A percentile compares a stretch with the other conserved stretches of the same genome.
Conservation (phyloP, 2,797 vertebrate genomes). For the Pogoniulus pusillus region DNA sequence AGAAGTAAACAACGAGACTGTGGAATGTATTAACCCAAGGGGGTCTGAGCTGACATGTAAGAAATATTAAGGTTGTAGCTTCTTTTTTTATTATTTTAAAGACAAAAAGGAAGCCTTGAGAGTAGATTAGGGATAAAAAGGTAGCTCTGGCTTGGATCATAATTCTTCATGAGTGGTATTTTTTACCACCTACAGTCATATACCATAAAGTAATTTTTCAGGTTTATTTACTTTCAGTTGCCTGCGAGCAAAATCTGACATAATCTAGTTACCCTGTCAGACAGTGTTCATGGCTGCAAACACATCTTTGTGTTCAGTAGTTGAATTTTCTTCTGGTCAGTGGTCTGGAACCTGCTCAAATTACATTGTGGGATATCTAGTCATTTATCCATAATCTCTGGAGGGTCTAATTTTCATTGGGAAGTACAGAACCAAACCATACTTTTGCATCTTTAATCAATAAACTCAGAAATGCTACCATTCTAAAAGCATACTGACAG, state of each 20-base stretch:
- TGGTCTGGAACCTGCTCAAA: slow-evolving; percentile 53
- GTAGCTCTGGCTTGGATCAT: slow-evolving; percentile 41
- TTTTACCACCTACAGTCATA: slow-evolving; percentile 57
- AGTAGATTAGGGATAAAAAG: slow-evolving; percentile 57
- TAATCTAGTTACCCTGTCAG: slow-evolving; percentile 70
- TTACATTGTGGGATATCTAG: slow-evolving; percentile 22
- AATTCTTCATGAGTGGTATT: slow-evolving; percentile 58
- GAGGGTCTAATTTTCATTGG: slow-evolving; percentile 28
- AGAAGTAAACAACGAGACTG: slow-evolving; percentile 79
- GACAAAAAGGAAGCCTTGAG: slow-evolving; percentile 48
- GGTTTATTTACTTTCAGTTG: slow-evolving; percentile 68
- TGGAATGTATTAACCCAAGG: slow-evolving; percentile 74
- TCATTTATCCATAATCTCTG: slow-evolving; percentile 55
- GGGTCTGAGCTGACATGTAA: slow-evolving; percentile 69
- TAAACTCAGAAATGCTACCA: background rate
- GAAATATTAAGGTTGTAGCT: slow-evolving; percentile 67
- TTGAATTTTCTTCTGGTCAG: slow-evolving; percentile 53
- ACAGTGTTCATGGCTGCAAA: slow-evolving; percentile 30
- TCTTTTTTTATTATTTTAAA: slow-evolving; percentile 21
- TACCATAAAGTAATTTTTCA: slow-evolving; percentile 59
- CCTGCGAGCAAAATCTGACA: slow-evolving; percentile 71
- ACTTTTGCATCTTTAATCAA: slow-evolving; percentile 41
- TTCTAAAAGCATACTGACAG: slow-evolving; percentile 22
- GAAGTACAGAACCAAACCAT: background rate
- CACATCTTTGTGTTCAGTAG: slow-evolving; percentile 17